Base-by-base conservation (phyloP, 2,113 vertebrate species). In the Perca flavescens region DNA sequence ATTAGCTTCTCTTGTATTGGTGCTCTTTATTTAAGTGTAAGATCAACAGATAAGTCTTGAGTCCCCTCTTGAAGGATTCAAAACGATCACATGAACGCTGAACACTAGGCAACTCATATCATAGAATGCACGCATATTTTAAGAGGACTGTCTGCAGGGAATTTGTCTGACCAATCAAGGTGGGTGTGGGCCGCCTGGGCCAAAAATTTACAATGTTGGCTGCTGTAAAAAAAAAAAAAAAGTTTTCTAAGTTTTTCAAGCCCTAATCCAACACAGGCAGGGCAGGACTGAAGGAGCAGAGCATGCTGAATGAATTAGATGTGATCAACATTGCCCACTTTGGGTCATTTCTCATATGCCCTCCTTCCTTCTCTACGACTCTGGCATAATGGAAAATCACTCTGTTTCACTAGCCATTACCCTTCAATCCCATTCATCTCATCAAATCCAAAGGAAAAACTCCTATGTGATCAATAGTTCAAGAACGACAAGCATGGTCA, bases 311-410 rank as follows among this genome's bases (percentile, higher is more conserved):
- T 83, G 74, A 65, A 85, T 77, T 74, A 47, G 72, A 82, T 63
- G 34, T 53, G 57, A 85, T 89, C 73, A 81, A 63, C 74, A 40
- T 71, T 79, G 25, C 56, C 74, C 50, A 54, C 46, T 65, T 74
- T 73, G 25, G 75, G 50, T 86, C 73, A 80, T 83, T 86, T 80
- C 66, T 89, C 79, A 87, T 52, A 63, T 2, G 8, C 43, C 53
- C 22, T 56, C 46, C 36, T 57, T 43, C 46, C 49, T 12, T 68
- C 68, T 64, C 56, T 88, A 83, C 17, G 1, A 71, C 58, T 82
- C 46, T 14, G 28, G 28, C 50, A 62, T 86, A 78, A 86, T 72
- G 77, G 62, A 85, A 79, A 76, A 83, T 65, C 68, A 61, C 53
- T 82, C 43, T 46, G 31, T 65, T 83, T 67, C 34, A 46, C 34